Base-by-base conservation (phyloP, 2,888 invertebrate genomes). In the Himalopsyche tibetana region DNA sequence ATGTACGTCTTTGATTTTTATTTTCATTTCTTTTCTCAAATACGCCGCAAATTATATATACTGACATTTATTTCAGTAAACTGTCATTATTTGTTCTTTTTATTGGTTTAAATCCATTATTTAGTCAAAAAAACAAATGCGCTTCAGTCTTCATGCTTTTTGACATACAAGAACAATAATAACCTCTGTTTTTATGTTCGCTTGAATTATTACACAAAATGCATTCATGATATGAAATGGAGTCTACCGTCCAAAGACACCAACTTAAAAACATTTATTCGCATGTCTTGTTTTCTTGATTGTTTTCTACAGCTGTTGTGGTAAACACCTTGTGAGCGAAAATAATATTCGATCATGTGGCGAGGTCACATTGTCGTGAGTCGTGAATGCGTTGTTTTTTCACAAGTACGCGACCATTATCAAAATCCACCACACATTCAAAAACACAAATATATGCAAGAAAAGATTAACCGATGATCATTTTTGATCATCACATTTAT, bases 291-390 rank as follows among this genome's bases (percentile, higher is more conserved):
- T 74, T 74, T 36, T 74, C 74, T 28, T 36, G 69, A 69, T 69
- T 69, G 69, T 69, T 69, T 69, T 69, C 69, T 9, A 74, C 74
- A 74, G 74, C 74, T 74, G 74, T 74, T 74, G 74, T 36, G 28
- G 74, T 74, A 74, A 74, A 74, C 74, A 74, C 74, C 74, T 74
- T 74, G 74, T 74, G 36, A 74, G 74, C 74, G 28, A 74, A 74
- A 38, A 74, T 74, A 74, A 74, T 74, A 74, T 74, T 74, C 74
- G 74, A 38, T 74, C 38, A 74, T 74, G 74, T 19, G 74, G 36
- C 74, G 74, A 74, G 74, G 74, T 74, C 74, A 74, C 74, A 74
- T 74, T 74, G 74, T 74, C 74, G 38, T 74, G 74, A 74, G 28
- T 74, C 74, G 74, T 36, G 74, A 74, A 36, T 74, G 36, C 74